A percentile compares a stretch with the other conserved stretches of the same genome.
phyloP scores from a whole-genome alignment of 1,140 invertebrate species.

The Camponotus pennsylvanicus region DNA sequence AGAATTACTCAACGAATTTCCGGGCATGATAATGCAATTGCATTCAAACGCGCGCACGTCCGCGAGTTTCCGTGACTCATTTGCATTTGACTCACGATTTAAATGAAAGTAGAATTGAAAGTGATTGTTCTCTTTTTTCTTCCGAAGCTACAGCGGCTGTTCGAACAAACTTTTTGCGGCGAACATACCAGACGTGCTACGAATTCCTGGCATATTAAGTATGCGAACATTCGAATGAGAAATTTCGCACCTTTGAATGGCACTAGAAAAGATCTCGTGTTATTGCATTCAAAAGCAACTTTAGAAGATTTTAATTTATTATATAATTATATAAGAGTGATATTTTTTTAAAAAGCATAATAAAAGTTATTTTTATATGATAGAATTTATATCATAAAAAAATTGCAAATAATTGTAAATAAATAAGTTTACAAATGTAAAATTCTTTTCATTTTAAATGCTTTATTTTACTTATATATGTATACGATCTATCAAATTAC shows the following conservation, averaged over 20 bases:
- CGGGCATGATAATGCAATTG: slow-evolving; percentile 37
- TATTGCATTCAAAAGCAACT: not conserved
- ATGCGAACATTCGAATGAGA: not conserved
- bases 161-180: slow-evolving; percentile 26
- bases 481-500: not conserved
- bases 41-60: not conserved
- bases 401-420: not conserved
- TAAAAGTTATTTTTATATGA: not conserved
- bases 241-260: slow-evolving; percentile 7
- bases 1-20: not conserved
- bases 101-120: slow-evolving; percentile 36
- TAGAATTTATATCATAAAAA: not conserved
- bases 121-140: slow-evolving; percentile 44
- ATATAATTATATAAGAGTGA: slow-evolving; percentile 2
- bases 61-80: slow-evolving; percentile 20
- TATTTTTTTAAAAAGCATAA: not conserved
- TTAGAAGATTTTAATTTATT: not conserved
- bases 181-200: not conserved
- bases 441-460: not conserved
- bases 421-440: not conserved
- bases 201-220: slow-evolving; percentile 39
- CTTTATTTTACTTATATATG: not conserved
- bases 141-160: not conserved
- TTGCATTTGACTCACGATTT: slow-evolving; percentile 46
- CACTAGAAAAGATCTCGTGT: slow-evolving; percentile 17